A percentile compares a stretch with the other conserved stretches of the same genome.
These are phyloP conservation scores for Buphagus erythrorhynchus DNA, from an alignment of 2,797 vertebrate species.

Conservation along the genomic window DNA sequence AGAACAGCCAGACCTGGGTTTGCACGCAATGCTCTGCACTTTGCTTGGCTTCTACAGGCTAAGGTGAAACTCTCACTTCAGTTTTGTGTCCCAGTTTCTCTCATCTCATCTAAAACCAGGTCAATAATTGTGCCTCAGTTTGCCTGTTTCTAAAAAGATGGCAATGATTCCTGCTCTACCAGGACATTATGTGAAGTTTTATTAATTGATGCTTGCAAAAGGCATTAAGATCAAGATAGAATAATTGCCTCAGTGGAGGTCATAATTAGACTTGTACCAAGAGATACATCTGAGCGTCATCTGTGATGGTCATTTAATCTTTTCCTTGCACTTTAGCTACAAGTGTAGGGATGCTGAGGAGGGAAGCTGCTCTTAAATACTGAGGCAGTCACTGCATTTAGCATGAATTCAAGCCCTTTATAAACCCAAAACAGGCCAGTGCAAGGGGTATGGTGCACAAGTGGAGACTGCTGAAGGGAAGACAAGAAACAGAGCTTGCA, in stretches of 20 bases:
- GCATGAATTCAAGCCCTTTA: not conserved
- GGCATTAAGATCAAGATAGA: conserved; percentile 19
- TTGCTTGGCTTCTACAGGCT: not conserved
- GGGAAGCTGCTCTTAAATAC: not conserved
- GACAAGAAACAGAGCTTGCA: not conserved
- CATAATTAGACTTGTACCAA: conserved; percentile 14
- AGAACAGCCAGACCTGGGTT: not conserved
- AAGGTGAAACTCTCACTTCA: not conserved
- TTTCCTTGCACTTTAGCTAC: not conserved
- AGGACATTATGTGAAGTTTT: conserved; percentile 32
- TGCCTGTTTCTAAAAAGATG: conserved; percentile 28
- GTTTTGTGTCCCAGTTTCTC: conserved; percentile 18
- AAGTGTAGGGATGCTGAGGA: not conserved
- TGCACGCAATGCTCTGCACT: not conserved
- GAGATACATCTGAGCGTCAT: not conserved
- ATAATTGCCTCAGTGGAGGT: conserved; percentile 40
- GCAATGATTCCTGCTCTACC: not conserved
- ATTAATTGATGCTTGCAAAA: conserved; percentile 49
- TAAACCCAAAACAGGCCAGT: rapidly evolving
- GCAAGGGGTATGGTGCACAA: not conserved
- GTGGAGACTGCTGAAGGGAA: rapidly evolving
- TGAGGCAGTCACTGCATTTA: not conserved
- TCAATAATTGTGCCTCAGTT: conserved; percentile 17
- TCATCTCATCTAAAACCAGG: conserved; percentile 35
- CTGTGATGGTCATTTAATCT: not conserved